These are phyloP conservation scores for Eledone cirrhosa DNA, from an alignment of 2,888 invertebrate genomes.

Conservation along the genomic window DNA sequence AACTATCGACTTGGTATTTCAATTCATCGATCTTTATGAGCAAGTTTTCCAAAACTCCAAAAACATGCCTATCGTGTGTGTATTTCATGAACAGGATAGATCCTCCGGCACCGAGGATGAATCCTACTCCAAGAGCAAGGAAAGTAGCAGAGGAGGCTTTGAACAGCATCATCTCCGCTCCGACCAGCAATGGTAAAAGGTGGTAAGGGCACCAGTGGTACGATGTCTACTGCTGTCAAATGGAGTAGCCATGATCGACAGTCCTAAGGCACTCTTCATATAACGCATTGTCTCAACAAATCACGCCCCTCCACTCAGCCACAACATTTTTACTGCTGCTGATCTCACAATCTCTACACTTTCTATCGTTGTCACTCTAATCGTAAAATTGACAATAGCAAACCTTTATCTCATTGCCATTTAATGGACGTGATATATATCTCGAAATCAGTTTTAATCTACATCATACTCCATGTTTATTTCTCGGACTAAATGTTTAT, in stretches of 20 bases:
- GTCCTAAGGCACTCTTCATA: constrained; percentile 5
- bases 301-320: too few relatives aligned
- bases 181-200: not conserved
- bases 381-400: too few relatives aligned
- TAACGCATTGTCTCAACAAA: too few relatives aligned
- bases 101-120: constrained; percentile 52
- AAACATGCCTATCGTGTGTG: constrained; percentile 31
- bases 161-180: constrained; percentile 38
- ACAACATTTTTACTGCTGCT: too few relatives aligned
- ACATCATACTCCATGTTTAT: too few relatives aligned
- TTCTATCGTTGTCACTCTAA: too few relatives aligned
- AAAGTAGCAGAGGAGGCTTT: constrained; percentile 40
- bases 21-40: constrained; percentile 45
- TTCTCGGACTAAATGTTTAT: too few relatives aligned
- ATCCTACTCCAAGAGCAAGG: constrained; percentile 51
- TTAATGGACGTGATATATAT: too few relatives aligned
- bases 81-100: constrained; percentile 45
- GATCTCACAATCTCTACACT: too few relatives aligned
- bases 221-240: constrained; percentile 6
- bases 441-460: too few relatives aligned
- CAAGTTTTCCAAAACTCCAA: constrained; percentile 43
- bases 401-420: too few relatives aligned
- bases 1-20: constrained; percentile 44
- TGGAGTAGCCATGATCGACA: not conserved
- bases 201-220: not conserved